Conservation (phyloP, 2,888 invertebrate species). For the Malthinus seriepunctatus region DNA sequence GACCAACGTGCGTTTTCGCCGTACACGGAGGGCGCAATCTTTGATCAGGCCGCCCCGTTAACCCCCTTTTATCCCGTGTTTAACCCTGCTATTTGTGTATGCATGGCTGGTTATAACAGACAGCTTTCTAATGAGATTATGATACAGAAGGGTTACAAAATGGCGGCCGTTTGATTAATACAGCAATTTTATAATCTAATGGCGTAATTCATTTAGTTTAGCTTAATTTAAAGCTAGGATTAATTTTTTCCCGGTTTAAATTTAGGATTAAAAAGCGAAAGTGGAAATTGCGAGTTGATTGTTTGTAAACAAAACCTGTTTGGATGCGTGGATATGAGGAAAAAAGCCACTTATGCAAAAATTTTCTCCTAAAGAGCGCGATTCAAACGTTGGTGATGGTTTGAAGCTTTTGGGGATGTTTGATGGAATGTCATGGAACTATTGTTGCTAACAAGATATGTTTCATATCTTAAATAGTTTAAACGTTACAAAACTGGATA, state of each 20-base stretch:
- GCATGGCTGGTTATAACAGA: slow-evolving; percentile 52
- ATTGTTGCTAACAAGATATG: slow-evolving; percentile 17
- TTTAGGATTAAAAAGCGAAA: slow-evolving; percentile 8
- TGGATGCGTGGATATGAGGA: slow-evolving; percentile 1
- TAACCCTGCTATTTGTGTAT: slow-evolving; percentile 45
- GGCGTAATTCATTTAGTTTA: slow-evolving; percentile 23
- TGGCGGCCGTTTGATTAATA: slow-evolving; percentile 48
- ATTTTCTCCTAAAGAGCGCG: background rate
- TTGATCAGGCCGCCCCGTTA: slow-evolving; percentile 42
- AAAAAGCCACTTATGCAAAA: background rate
- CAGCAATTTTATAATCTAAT: slow-evolving; percentile 37
- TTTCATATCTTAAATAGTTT: slow-evolving; percentile 25
- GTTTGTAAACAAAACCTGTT: slow-evolving; percentile 19
- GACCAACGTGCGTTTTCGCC: slow-evolving; percentile 35
- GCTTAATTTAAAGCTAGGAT: too few species aligned
- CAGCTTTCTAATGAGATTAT: slow-evolving; percentile 57
- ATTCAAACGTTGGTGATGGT: background rate
- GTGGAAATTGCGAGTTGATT: slow-evolving; percentile 2
- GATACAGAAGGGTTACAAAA: slow-evolving; percentile 55
- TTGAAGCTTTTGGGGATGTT: background rate
- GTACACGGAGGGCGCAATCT: slow-evolving; percentile 35
- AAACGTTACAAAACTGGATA: slow-evolving; percentile 34
- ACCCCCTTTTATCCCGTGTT: slow-evolving; percentile 39
- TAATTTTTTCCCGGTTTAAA: background rate
- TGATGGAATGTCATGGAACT: background rate